These are phyloP conservation scores for Crocodylus rhombifer DNA, from an alignment of 2,797 vertebrate genomes.

Conservation along the genomic window DNA sequence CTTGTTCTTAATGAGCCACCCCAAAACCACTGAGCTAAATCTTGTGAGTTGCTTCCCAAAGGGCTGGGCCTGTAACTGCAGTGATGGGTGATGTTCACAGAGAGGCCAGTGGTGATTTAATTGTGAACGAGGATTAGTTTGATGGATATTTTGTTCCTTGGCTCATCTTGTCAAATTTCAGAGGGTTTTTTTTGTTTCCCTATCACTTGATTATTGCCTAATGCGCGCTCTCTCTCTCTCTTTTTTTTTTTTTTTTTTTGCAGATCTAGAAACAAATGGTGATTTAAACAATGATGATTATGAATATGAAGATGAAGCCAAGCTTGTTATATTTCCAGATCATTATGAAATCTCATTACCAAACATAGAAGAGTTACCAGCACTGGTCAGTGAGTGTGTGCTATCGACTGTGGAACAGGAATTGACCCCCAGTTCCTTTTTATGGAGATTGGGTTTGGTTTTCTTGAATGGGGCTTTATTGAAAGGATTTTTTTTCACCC, in stretches of 20 bases:
- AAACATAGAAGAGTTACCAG: slow-evolving; percentile 98
- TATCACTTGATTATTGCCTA: background rate
- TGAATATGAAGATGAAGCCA: slow-evolving; percentile 98
- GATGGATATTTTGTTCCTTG: background rate
- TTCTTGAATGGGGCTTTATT: background rate
- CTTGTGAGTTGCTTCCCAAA: background rate
- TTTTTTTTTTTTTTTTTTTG: slow-evolving; percentile 77
- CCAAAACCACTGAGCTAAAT: background rate
- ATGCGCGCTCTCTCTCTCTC: background rate
- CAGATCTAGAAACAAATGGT: slow-evolving; percentile 95
- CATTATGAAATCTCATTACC: slow-evolving; percentile 98
- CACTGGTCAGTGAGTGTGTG: slow-evolving; percentile 93
- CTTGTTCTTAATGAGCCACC: background rate
- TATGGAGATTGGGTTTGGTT: slow-evolving; percentile 25
- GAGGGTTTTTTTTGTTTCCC: background rate
- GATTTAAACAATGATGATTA: slow-evolving; percentile 96
- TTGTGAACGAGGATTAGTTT: background rate
- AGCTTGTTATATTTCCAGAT: slow-evolving; percentile 99
- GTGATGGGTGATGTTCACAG: background rate
- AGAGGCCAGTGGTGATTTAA: background rate
- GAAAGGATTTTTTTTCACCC: background rate
- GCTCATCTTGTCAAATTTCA: background rate
- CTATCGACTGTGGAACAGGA: slow-evolving; percentile 36
- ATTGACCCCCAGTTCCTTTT: slow-evolving; percentile 25
- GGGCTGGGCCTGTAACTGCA: background rate